Conservation (phyloP, 2,888 invertebrate species). For the Anoplius nigerrimus region DNA sequence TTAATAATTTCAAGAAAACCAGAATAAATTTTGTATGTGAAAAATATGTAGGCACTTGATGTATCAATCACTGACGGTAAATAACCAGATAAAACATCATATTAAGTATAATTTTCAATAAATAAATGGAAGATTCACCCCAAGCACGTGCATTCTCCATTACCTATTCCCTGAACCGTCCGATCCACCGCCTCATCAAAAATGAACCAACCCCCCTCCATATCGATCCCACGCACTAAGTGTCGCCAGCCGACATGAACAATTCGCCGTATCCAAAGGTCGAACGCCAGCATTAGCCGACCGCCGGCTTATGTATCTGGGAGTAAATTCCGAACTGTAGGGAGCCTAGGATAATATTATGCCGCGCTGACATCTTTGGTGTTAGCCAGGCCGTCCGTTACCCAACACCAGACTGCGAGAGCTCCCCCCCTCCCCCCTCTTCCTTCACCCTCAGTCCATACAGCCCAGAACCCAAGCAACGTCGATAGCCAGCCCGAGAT, state of each 20-base stretch:
- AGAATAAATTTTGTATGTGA: too few relatives aligned
- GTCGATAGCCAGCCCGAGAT: constrained; percentile 71
- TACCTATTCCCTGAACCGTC: too few relatives aligned
- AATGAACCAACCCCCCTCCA: not conserved
- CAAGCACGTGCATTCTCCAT: too few relatives aligned
- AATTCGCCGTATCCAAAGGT: constrained; percentile 55
- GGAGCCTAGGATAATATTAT: constrained; percentile 65
- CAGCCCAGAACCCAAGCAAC: constrained; percentile 56
- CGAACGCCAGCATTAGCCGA: constrained; percentile 56
- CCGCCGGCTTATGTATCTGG: constrained; percentile 57
- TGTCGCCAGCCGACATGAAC: constrained; percentile 34
- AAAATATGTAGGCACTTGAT: too few relatives aligned
- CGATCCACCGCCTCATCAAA: too few relatives aligned
- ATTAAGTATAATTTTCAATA: too few relatives aligned
- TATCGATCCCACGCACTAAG: not conserved
- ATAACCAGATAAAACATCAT: too few relatives aligned
- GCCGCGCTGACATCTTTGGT: constrained; percentile 66
- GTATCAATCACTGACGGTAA: too few relatives aligned
- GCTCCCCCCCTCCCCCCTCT: constrained; percentile 30
- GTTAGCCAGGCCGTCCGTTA: constrained; percentile 62
- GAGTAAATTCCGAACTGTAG: constrained; percentile 63
- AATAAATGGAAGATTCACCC: too few relatives aligned
- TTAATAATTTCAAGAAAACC: too few relatives aligned
- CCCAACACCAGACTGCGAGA: constrained; percentile 55
- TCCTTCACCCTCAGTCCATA: constrained; percentile 10